These are phyloP conservation scores for Morpho deidamia DNA, from an alignment of 2,888 invertebrate genomes.

Conservation along the genomic window DNA sequence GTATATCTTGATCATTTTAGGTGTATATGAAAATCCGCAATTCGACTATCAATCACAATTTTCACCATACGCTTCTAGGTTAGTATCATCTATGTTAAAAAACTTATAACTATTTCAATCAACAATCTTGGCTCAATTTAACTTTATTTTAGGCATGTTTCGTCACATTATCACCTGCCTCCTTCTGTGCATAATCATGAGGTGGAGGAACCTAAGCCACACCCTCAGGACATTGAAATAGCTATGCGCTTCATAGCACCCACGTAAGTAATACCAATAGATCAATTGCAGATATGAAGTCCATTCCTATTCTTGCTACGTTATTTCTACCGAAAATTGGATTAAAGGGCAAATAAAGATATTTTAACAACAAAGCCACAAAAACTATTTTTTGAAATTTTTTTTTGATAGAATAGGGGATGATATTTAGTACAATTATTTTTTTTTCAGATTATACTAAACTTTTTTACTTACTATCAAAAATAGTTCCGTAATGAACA, in stretches of 20 bases:
- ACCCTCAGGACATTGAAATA: slow-evolving; percentile 62
- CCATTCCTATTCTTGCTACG: no score
- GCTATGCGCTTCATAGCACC: slow-evolving; percentile 42
- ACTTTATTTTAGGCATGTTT: slow-evolving; percentile 33
- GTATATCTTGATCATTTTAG: slow-evolving; percentile 26
- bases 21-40: slow-evolving; percentile 33
- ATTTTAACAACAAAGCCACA: no score
- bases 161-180: slow-evolving; percentile 23
- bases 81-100: background rate
- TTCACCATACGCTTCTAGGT: slow-evolving; percentile 24
- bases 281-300: background rate
- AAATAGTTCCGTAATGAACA: no score
- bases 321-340: no score
- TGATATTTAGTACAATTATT: no score
- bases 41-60: slow-evolving; percentile 27
- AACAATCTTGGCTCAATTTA: background rate
- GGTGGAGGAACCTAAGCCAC: slow-evolving; percentile 36
- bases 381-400: no score
- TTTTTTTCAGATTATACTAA: no score
- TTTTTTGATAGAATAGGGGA: no score
- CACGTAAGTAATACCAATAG: slow-evolving; percentile 39
- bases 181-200: slow-evolving; percentile 38
- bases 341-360: no score
- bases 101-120: no score
- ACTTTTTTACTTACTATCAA: no score